These are phyloP conservation scores for Harpalus rufipes DNA, from an alignment of 2,888 invertebrate species.

Conservation along the genomic window DNA sequence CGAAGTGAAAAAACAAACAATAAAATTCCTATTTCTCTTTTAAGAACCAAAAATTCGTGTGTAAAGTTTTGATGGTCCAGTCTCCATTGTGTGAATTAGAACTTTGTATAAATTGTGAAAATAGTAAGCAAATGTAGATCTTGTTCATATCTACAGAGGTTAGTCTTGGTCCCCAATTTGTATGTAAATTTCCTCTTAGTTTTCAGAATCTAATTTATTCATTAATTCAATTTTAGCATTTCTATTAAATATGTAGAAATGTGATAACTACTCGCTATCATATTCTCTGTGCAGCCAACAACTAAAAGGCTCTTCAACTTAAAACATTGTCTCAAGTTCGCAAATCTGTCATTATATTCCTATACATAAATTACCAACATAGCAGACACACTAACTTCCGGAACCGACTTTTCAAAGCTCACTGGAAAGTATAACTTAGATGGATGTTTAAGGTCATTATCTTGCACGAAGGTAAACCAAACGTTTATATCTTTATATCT, in stretches of 20 bases:
- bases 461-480: too few species aligned
- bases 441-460: too few species aligned
- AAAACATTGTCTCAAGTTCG: background rate
- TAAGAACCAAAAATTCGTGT: conserved; percentile 29
- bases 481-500: too few species aligned
- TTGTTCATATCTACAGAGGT: conserved; percentile 43
- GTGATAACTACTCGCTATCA: conserved; percentile 40
- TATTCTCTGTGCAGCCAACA: background rate
- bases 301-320: conserved; percentile 7
- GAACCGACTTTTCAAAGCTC: too few species aligned
- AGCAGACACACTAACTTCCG: background rate
- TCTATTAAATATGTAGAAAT: conserved; percentile 59
- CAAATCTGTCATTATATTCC: conserved; percentile 2
- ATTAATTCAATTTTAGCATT: conserved; percentile 62
- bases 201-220: conserved; percentile 64
- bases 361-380: background rate
- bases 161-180: conserved; percentile 54
- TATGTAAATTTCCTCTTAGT: conserved; percentile 57
- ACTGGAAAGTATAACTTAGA: too few species aligned
- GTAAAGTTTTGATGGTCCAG: conserved; percentile 26
- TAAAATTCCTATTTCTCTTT: conserved; percentile 26
- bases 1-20: conserved; percentile 22
- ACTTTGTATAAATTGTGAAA: conserved; percentile 44
- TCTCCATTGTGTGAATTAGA: background rate
- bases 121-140: conserved; percentile 35